A percentile compares a stretch with the other conserved stretches of the same genome.
These are phyloP conservation scores for Montifringilla adamsi DNA, from an alignment of 2,113 vertebrate species.

Conservation along the genomic window DNA sequence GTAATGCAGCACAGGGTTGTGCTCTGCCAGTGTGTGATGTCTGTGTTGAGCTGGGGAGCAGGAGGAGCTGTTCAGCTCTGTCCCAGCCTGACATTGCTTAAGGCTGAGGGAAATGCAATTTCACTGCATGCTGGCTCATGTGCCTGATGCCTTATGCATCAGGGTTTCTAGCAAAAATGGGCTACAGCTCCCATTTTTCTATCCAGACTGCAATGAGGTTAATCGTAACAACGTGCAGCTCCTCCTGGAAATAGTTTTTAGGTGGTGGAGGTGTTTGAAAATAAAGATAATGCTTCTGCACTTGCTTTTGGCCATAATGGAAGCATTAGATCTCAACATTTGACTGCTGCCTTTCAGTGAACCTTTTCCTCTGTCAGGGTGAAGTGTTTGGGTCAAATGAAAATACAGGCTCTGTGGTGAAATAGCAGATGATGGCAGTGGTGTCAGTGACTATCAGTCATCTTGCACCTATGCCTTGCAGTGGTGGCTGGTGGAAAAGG, in stretches of 20 bases:
- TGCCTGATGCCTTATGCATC: neutral
- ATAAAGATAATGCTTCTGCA: neutral
- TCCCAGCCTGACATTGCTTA: neutral
- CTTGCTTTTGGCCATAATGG: neutral
- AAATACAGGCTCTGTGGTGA: neutral
- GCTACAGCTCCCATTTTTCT: neutral
- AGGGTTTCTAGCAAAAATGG: neutral
- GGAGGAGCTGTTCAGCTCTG: neutral
- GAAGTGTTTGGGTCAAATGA: neutral
- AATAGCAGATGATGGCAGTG: neutral
- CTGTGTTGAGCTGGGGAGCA: neutral
- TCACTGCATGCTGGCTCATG: neutral
- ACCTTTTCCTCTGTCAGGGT: neutral
- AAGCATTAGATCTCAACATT: neutral
- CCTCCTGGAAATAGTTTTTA: neutral
- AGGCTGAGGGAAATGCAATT: neutral
- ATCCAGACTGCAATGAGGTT: neutral
- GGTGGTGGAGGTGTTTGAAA: neutral
- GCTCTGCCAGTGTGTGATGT: neutral
- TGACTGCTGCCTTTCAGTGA: neutral
- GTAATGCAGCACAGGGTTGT: neutral
- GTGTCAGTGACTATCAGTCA: neutral
- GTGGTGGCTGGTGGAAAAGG: neutral
- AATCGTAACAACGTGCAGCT: neutral
- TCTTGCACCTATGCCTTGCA: fast-evolving